Evolutionary conservation across 2,113 vertebrate genomes (phyloP), one percentile per base, ranked within the genome.

Genomic region (Cervus canadensis): DNA sequence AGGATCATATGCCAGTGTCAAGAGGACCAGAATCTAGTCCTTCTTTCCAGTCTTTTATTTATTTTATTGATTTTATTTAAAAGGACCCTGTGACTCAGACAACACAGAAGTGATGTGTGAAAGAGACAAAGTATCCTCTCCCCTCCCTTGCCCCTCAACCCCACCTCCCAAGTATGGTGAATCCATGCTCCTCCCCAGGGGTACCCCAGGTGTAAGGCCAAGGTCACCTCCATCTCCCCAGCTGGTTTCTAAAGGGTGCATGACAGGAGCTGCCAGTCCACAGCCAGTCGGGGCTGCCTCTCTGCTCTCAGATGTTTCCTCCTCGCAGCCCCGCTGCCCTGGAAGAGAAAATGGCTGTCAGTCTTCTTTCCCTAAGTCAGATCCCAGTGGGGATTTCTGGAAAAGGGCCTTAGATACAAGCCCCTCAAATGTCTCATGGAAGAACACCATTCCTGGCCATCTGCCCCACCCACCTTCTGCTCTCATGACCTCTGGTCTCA

Each of bases 281-380:
- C 30, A 54, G 50, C 25, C 16, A 14, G 43, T 28, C 1, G 1
- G 30, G 15, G 9, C 33, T 19, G 21, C 30, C 56, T 48, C 74
- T 56, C 78, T 40, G 45, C 45, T 6, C 14, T 64, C 78, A 21
- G 4, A 30, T 1, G 33, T 26, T 23, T 12, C 30, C 89, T 50
- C 43, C 76, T 50, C 23, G 62, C 3, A 0, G n/a, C 45, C 60
- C 40, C 0, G 0, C 54, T 19, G 43, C 28, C n/a, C 54, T 60
- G 79, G 33, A 23, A 33, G 21, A 8, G 33, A 60, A 67, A 59
- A 25, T 7, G 4, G 14, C 4, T 36, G 12, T 50, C 78, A 23
- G 19, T 48, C 60, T n/a, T 23, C 62, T 25, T 11, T 60, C 26
- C 45, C 52, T 40, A 33, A 71, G 33, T 43, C 15, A 48, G 26